Conservation (phyloP, 2,888 invertebrate genomes). For the Thymelicus lineola region DNA sequence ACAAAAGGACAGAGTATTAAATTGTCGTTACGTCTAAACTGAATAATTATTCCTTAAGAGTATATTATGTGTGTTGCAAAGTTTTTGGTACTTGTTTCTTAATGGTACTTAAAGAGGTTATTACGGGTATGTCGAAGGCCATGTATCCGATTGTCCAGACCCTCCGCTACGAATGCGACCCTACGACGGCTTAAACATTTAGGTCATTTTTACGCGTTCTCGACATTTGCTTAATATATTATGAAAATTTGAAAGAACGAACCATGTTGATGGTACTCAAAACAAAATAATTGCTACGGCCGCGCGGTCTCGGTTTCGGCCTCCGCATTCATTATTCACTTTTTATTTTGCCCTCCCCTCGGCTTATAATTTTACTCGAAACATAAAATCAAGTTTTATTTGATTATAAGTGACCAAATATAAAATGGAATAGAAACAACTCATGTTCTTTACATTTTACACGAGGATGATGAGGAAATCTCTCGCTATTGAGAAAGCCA, state of each 20-base stretch:
- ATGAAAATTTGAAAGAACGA: constrained; percentile 84
- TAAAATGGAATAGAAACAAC: constrained; percentile 70
- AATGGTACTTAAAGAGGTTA: constrained; percentile 16
- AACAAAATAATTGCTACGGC: constrained; percentile 85
- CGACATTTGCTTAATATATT: constrained; percentile 84
- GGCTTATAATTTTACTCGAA: constrained; percentile 84
- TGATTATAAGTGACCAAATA: constrained; percentile 78
- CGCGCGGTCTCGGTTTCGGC: constrained; percentile 80
- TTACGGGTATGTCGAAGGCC: constrained; percentile 39
- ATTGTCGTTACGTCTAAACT: not conserved
- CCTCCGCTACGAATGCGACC: constrained; percentile 67
- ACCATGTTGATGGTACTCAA: constrained; percentile 84
- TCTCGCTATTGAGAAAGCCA: constrained; percentile 29
- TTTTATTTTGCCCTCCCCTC: constrained; percentile 82
- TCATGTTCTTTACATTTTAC: constrained; percentile 75
- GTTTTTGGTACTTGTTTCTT: constrained; percentile 12
- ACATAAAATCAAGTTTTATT: constrained; percentile 85
- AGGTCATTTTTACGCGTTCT: constrained; percentile 82
- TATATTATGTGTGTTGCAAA: constrained; percentile 10
- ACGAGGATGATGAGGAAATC: constrained; percentile 52
- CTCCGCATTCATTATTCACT: constrained; percentile 84
- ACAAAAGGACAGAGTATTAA: constrained; percentile 1
- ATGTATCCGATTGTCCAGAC: constrained; percentile 64
- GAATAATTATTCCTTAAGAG: constrained; percentile 17
- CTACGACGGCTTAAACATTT: constrained; percentile 74